Evolutionary conservation across 2,888 invertebrate genomes (phyloP).

Genomic region (Eudemis profundana): DNA sequence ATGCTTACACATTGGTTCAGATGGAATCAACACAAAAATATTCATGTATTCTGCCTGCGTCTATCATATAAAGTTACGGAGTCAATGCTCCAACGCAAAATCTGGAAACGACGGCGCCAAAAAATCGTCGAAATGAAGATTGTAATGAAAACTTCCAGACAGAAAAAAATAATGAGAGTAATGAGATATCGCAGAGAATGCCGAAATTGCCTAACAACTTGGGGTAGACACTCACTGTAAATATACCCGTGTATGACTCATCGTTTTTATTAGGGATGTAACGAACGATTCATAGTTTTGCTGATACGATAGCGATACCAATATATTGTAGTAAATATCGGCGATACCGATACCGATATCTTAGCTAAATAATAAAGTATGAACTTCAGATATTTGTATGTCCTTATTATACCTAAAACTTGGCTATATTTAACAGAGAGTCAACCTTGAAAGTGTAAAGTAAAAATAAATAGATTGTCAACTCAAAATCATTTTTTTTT

Average conservation of each 20-base stretch:
- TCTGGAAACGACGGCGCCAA: conserved; percentile 13
- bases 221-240: not conserved
- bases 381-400: too few species aligned
- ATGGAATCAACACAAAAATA: conserved; percentile 15
- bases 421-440: too few species aligned
- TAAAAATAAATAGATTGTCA: too few species aligned
- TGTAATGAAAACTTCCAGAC: not conserved
- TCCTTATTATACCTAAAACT: too few species aligned
- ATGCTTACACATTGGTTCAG: conserved; percentile 32
- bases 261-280: too few species aligned
- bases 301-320: too few species aligned
- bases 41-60: conserved; percentile 36
- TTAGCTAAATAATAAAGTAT: too few species aligned
- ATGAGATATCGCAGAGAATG: not conserved
- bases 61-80: conserved; percentile 12
- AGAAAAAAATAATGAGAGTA: not conserved
- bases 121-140: conserved; percentile 2
- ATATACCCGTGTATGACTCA: not conserved
- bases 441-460: too few species aligned
- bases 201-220: not conserved
- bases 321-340: too few species aligned
- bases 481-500: too few species aligned
- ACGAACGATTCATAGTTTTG: too few species aligned
- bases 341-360: too few species aligned
- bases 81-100: conserved; percentile 17